Conservation (phyloP, 2,113 vertebrate genomes). For the Etia nguti region DNA sequence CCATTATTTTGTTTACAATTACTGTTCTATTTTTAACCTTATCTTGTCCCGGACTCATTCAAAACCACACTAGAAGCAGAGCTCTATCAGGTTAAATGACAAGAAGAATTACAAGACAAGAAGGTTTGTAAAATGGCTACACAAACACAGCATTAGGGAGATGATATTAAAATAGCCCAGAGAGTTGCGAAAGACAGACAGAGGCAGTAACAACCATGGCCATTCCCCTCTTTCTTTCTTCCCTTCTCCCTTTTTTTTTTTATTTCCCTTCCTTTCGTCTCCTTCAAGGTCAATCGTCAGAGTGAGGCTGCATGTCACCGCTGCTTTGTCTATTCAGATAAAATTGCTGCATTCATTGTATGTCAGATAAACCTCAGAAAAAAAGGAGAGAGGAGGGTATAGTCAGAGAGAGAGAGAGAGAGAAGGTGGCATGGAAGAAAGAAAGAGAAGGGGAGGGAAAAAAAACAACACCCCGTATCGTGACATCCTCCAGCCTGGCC, state of each 20-base stretch:
- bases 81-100: background rate
- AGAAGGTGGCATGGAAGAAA: constrained; percentile 20
- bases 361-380: constrained; percentile 75
- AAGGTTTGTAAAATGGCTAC: background rate
- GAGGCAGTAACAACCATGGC: background rate
- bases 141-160: background rate
- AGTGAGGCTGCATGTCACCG: constrained; percentile 63
- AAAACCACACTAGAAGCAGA: background rate
- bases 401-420: background rate
- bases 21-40: background rate
- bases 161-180: background rate
- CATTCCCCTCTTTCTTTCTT: constrained; percentile 29
- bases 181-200: constrained; percentile 18
- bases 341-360: constrained; percentile 75
- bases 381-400: constrained; percentile 40
- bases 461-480: constrained; percentile 50
- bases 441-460: background rate
- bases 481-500: constrained; percentile 62
- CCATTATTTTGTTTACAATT: background rate
- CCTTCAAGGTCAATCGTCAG: constrained; percentile 74
- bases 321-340: constrained; percentile 76
- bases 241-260: background rate
- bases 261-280: constrained; percentile 28
- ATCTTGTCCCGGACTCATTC: background rate
- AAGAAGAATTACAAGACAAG: background rate